Percentiles rank a stretch among this genome's conserved stretches.
Conservation (phyloP, 2,888 invertebrate species). For the Lingula anatina region DNA sequence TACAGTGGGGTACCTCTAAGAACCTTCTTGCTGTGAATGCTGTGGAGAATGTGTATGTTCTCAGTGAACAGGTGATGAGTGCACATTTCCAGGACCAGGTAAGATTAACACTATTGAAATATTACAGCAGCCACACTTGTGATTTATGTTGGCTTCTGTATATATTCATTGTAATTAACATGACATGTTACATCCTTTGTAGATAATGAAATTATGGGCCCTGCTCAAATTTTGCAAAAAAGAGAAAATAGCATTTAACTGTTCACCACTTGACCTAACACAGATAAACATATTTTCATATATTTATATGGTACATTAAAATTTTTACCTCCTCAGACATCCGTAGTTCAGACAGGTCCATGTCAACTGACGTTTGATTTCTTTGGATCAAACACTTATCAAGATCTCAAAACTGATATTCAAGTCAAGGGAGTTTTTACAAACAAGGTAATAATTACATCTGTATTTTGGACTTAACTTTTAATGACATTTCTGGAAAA, state of each 20-base stretch:
- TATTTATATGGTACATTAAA: no score
- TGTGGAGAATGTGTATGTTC: constrained; percentile 69
- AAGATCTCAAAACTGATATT: constrained; percentile 61
- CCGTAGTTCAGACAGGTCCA: constrained; percentile 80
- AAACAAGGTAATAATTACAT: constrained; percentile 57
- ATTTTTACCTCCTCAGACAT: constrained; percentile 55
- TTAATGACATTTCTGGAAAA: no score
- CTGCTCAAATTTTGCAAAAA: no score
- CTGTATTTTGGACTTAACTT: no score
- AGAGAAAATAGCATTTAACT: no score
- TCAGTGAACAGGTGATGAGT: constrained; percentile 80
- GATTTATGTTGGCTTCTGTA: no score
- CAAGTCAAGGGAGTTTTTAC: constrained; percentile 65
- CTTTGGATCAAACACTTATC: constrained; percentile 53
- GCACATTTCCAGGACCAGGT: constrained; percentile 70
- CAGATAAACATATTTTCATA: no score
- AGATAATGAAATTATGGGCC: no score
- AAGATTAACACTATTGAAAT: constrained; percentile 11
- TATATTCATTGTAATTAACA: no score
- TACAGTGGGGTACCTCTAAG: constrained; percentile 57
- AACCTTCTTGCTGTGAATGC: constrained; percentile 54
- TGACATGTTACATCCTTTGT: no score
- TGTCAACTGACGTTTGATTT: constrained; percentile 65
- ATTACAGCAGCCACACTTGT: neutral
- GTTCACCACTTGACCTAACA: no score